These are phyloP conservation scores for Stenotaenia linearis DNA, from an alignment of 2,888 invertebrate genomes.

Conservation along the genomic window DNA sequence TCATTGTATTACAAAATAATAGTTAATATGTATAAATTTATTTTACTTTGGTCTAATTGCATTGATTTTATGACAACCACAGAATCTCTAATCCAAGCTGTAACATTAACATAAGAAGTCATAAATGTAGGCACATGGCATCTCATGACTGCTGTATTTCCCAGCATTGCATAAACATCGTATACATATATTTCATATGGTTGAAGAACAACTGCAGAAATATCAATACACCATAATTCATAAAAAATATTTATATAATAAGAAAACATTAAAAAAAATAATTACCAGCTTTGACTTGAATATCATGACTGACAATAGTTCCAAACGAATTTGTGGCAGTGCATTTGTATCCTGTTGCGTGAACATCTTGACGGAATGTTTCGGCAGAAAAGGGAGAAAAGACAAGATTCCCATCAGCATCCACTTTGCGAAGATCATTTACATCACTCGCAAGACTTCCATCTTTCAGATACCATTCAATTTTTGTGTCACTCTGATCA, in stretches of 20 bases:
- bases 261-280: too few relatives aligned
- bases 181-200: constrained; percentile 48
- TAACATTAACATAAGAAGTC: constrained; percentile 56
- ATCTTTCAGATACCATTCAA: neutral
- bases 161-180: constrained; percentile 48
- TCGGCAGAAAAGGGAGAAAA: constrained; percentile 39
- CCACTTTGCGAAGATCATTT: neutral
- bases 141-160: constrained; percentile 50
- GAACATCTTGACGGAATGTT: constrained; percentile 39
- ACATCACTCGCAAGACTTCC: neutral
- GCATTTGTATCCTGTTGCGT: constrained; percentile 6
- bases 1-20: too few relatives aligned
- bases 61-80: constrained; percentile 62
- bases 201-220: constrained; percentile 43
- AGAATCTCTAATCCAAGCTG: constrained; percentile 10
- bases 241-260: too few relatives aligned
- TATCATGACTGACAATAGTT: neutral
- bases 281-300: constrained; percentile 21
- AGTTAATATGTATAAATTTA: too few relatives aligned
- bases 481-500: constrained; percentile 39
- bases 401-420: constrained; percentile 36
- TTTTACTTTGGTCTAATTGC: neutral
- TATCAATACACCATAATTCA: too few relatives aligned
- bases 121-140: constrained; percentile 85
- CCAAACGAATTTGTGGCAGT: constrained; percentile 20